Conservation (phyloP, 1,140 invertebrate species). For the Pseudoatta argentina region DNA sequence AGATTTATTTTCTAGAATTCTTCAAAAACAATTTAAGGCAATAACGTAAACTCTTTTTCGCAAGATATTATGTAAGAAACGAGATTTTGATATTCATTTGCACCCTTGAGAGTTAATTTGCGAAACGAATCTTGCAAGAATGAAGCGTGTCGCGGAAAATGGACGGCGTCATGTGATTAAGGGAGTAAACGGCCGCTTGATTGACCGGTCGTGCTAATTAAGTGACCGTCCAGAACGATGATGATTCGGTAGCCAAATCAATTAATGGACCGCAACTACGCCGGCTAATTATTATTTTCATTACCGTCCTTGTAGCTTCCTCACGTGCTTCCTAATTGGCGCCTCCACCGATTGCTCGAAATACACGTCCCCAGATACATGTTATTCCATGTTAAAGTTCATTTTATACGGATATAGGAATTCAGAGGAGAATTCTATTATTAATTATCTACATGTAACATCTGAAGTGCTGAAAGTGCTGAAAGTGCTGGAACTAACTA, state of each 20-base stretch:
- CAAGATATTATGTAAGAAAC: background rate
- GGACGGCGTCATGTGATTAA: slow-evolving; percentile 25
- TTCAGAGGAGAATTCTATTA: slow-evolving; percentile 14
- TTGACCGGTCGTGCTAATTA: slow-evolving; percentile 46
- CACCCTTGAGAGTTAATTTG: slow-evolving; percentile 12
- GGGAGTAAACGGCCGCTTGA: slow-evolving; percentile 40
- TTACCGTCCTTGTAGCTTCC: slow-evolving; percentile 52
- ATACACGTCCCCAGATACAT: slow-evolving; percentile 32
- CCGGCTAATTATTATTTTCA: slow-evolving; percentile 58
- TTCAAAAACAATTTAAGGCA: background rate
- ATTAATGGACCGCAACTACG: slow-evolving; percentile 53
- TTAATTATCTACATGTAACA: slow-evolving; percentile 25
- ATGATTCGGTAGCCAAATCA: slow-evolving; percentile 46
- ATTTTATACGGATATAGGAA: slow-evolving; percentile 25
- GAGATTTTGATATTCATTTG: slow-evolving; percentile 1
- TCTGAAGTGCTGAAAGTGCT: background rate
- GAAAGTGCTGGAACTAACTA: background rate
- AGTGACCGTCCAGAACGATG: slow-evolving; percentile 43
- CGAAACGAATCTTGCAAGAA: background rate
- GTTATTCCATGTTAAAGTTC: slow-evolving; percentile 24
- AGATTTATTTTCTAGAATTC: slow-evolving; percentile 20
- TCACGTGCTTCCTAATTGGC: slow-evolving; percentile 54
- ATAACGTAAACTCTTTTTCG: background rate
- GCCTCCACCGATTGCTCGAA: slow-evolving; percentile 35
- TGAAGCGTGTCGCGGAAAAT: slow-evolving; percentile 25